A percentile compares a stretch with the other conserved stretches of the same genome.
Conservation (phyloP, 2,888 invertebrate species). For the Ophion ellenae region DNA sequence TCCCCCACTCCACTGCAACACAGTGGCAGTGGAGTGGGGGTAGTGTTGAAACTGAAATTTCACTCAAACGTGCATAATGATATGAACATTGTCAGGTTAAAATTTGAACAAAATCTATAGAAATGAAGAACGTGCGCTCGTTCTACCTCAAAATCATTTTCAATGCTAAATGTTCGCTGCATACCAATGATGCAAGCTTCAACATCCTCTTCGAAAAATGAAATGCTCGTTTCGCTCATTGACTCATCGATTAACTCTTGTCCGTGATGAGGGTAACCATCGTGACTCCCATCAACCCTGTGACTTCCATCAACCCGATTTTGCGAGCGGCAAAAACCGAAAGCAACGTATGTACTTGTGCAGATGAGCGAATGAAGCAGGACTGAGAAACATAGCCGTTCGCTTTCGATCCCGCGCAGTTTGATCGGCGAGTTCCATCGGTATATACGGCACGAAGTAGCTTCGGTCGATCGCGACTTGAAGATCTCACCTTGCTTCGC, state of each 20-base stretch:
- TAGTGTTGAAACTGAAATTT: no score
- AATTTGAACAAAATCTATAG: no score
- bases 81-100: no score
- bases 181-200: no score
- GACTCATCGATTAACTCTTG: background rate
- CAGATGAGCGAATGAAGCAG: conserved; percentile 25
- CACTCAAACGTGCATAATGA: no score
- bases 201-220: no score
- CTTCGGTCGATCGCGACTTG: conserved; percentile 53
- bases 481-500: conserved; percentile 46
- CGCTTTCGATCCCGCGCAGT: conserved; percentile 14
- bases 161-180: no score
- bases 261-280: background rate
- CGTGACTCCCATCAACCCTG: background rate
- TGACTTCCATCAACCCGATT: background rate
- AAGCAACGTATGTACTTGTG: conserved; percentile 8
- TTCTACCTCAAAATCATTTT: no score
- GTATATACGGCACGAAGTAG: conserved; percentile 57
- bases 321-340: background rate
- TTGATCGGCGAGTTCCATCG: conserved; percentile 44
- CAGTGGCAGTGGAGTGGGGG: no score
- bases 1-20: no score
- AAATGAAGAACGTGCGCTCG: no score
- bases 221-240: background rate
- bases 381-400: conserved; percentile 31